Evolutionary conservation across 2,113 vertebrate species (phyloP).

Genomic region (Nothobranchius furzeri): DNA sequence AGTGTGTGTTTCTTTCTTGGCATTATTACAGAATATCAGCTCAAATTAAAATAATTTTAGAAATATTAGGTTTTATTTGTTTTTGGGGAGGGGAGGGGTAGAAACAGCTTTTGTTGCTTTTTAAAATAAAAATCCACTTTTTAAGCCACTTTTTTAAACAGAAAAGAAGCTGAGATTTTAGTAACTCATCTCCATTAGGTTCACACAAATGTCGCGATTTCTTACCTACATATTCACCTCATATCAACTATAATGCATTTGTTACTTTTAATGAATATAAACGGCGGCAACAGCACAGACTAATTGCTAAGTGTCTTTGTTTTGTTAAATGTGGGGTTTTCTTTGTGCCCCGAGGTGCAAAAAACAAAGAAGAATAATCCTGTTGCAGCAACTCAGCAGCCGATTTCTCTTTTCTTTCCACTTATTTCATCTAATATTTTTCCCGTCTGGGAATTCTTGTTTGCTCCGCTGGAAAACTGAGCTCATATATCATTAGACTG

Average conservation of each 20-base stretch:
- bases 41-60: too few species aligned
- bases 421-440: conserved; percentile 41
- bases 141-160: too few species aligned
- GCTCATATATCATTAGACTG: conserved; percentile 46
- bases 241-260: background rate
- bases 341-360: conserved; percentile 16
- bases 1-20: too few species aligned
- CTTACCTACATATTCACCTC: background rate
- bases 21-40: too few species aligned
- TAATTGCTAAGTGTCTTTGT: conserved; percentile 29
- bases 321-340: conserved; percentile 17
- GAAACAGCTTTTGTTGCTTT: too few species aligned
- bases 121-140: too few species aligned
- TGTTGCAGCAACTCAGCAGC: conserved; percentile 24
- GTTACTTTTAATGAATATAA: conserved; percentile 12
- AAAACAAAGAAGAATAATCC: conserved; percentile 10
- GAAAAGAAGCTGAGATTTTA: background rate
- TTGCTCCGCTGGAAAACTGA: conserved; percentile 29
- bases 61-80: too few species aligned
- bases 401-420: conserved; percentile 44
- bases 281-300: conserved; percentile 13
- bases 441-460: conserved; percentile 21
- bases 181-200: too few species aligned
- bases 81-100: too few species aligned
- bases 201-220: background rate